Base-by-base conservation (phyloP, 2,888 invertebrate species). In the Belgica antarctica region DNA sequence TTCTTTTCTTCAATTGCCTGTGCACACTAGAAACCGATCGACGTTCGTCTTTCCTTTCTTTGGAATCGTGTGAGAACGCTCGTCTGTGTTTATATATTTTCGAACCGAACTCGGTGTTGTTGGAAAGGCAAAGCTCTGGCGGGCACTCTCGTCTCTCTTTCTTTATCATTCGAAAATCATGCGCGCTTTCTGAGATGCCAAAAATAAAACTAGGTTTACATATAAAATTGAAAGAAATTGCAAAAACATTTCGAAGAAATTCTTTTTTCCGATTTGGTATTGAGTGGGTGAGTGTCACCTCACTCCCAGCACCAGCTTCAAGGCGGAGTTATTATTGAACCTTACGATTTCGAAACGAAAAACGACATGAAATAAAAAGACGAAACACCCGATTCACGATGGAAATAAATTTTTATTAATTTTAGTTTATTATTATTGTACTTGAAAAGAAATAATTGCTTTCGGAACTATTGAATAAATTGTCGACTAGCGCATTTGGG, bases 1-100 rank as follows among this genome's bases (percentile, higher is more conserved):
- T 68, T 68, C 68, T 68, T 68, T 68, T 68, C 52, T 68, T 68
- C 68, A 68, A 68, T 68, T 68, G 66, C 66, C 12, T 25, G n/a
- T n/a, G 46, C 65, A 46, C 65, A 65, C 65, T 27, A 25, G 41
- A 65, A 19, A 47, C 27, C 47, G 65, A 65, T 63, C 63, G 47
- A 12, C 19, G 36, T 12, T 41, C 28, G 34, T 61, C 34, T 15
- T 65, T n/a, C 36, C 12, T 46, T 52, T 52, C 52, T 52, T 52
- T 15, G 4, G 24, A 52, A 52, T 7, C 52, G 52, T 22, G 24
- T 17, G 7, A 22, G 24, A 52, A 52, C 7, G 8, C 10, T 15
- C 22, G 10, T 52, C 52, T 52, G 24, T 52, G 52, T 52, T 17
- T 52, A 52, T 52, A 24, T 19, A 52, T 12, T 41, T 15, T 41